These are phyloP conservation scores for Barnardius zonarius DNA, from an alignment of 2,113 vertebrate genomes.

Conservation along the genomic window DNA sequence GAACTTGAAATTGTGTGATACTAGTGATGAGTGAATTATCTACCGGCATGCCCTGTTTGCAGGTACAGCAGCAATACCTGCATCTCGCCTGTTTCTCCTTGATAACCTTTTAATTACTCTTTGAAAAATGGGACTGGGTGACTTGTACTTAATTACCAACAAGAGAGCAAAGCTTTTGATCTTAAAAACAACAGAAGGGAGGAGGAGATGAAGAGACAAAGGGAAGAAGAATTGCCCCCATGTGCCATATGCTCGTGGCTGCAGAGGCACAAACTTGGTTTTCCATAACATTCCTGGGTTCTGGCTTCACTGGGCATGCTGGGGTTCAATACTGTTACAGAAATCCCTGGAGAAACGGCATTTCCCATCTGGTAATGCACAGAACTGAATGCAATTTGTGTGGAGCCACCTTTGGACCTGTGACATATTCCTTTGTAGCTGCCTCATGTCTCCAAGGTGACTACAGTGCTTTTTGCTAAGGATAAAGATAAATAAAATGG, in stretches of 20 bases:
- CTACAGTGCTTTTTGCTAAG: neutral
- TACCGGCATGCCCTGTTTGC: neutral
- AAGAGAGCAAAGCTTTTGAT: neutral
- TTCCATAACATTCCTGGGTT: neutral
- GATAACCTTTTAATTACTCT: slow-evolving; percentile 50
- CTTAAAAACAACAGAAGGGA: neutral
- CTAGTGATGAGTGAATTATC: neutral
- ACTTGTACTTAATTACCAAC: slow-evolving; percentile 12
- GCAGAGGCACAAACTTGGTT: neutral
- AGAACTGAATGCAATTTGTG: neutral
- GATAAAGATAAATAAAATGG: neutral
- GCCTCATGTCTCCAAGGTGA: neutral
- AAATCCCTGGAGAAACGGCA: neutral
- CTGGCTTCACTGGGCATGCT: neutral
- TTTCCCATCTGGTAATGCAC: neutral
- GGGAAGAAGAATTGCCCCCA: neutral
- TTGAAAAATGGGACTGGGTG: neutral
- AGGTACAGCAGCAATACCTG: neutral
- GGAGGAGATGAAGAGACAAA: neutral
- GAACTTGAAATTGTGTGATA: neutral
- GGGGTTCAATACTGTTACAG: neutral
- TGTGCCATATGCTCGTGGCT: rapidly evolving
- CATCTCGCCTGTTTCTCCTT: neutral
- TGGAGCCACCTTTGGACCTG: neutral
- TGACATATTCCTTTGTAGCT: neutral